A percentile compares a stretch with the other conserved stretches of the same genome.
Evolutionary conservation across 2,113 vertebrate genomes (phyloP).

Genomic region (Mobula birostris): DNA sequence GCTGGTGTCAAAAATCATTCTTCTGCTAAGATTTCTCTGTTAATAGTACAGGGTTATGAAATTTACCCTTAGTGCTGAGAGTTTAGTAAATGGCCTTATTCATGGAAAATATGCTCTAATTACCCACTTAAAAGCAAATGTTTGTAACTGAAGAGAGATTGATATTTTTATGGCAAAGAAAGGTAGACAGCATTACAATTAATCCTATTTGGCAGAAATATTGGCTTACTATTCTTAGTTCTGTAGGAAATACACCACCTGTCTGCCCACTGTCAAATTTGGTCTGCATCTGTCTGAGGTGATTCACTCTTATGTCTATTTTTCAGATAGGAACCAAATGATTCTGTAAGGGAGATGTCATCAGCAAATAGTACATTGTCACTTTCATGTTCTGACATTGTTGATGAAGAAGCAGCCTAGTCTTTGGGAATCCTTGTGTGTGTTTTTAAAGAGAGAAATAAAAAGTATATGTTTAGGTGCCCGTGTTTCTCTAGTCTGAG

Average conservation of each 20-base stretch:
- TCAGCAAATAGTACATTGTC: neutral
- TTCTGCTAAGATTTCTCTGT: neutral
- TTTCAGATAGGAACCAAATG: neutral
- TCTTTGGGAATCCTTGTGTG: neutral
- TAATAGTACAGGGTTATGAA: neutral
- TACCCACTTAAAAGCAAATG: neutral
- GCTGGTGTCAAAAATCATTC: neutral
- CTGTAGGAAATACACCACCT: neutral
- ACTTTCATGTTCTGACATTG: neutral
- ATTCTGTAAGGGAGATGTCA: neutral
- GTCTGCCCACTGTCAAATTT: conserved; percentile 4
- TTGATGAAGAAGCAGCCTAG: neutral
- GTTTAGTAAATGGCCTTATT: neutral
- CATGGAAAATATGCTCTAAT: neutral
- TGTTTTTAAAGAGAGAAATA: too few species aligned
- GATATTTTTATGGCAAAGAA: neutral
- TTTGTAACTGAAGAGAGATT: neutral
- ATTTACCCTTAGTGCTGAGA: neutral
- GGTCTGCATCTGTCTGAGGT: neutral
- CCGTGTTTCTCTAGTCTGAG: neutral
- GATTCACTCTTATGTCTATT: neutral
- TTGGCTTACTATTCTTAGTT: neutral
- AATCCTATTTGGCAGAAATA: conserved; percentile 17
- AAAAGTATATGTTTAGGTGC: neutral
- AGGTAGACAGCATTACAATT: neutral